Conservation (phyloP, 2,888 invertebrate genomes). For the Sepiola atlantica region DNA sequence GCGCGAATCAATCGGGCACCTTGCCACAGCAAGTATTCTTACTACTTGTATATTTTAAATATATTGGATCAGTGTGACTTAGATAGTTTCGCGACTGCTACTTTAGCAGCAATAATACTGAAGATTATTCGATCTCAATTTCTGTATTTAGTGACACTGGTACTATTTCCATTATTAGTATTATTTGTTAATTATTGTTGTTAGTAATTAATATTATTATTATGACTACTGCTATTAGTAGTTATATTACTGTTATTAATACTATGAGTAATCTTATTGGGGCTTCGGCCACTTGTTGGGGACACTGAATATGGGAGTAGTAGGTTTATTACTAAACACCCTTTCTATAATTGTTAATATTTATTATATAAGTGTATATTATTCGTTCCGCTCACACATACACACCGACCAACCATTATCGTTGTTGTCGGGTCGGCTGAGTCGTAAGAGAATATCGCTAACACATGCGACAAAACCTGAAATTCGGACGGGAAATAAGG, state of each 20-base stretch:
- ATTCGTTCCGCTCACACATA: neutral
- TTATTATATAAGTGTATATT: neutral
- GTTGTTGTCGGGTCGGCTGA: neutral
- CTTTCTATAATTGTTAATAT: neutral
- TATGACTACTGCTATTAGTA: neutral
- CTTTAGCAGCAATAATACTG: too few species aligned
- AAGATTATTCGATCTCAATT: too few species aligned
- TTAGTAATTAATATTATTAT: neutral
- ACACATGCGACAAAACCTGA: conserved; percentile 23
- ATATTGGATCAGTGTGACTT: neutral
- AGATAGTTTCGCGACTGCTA: neutral
- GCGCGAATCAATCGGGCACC: neutral
- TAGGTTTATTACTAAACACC: neutral
- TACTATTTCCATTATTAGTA: too few species aligned
- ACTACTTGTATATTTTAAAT: neutral
- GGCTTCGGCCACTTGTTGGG: neutral
- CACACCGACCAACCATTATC: neutral
- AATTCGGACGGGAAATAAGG: neutral
- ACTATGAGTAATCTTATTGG: neutral
- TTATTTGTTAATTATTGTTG: neutral
- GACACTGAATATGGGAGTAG: neutral
- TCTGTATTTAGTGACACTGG: too few species aligned
- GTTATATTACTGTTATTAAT: neutral
- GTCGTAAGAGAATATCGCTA: neutral
- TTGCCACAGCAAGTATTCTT: neutral